Percentiles rank a stretch among this genome's conserved stretches.
Conservation (phyloP, 1,140 invertebrate species). For the Drosophila carrolli region DNA sequence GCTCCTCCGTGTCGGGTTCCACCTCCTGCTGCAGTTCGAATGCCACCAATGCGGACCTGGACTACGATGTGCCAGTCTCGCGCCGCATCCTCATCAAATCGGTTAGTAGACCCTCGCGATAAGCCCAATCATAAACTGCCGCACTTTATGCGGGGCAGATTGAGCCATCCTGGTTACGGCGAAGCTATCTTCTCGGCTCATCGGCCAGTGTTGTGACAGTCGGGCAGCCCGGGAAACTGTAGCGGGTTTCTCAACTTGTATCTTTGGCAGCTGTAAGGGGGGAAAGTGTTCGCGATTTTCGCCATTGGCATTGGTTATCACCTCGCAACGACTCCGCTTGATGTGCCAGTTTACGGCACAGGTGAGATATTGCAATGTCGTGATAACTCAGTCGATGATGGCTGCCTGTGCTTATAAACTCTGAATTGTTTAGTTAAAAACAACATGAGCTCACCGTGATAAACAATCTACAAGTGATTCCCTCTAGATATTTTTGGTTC, state of each 20-base stretch:
- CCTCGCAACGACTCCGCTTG: slow-evolving; percentile 53
- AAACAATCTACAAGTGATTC: slow-evolving; percentile 21
- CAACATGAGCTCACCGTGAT: slow-evolving; percentile 40
- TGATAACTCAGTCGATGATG: slow-evolving; percentile 48
- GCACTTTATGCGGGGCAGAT: slow-evolving; percentile 54
- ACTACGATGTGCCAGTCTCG: slow-evolving; percentile 79
- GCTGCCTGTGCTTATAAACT: slow-evolving; percentile 8
- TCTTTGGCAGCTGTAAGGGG: slow-evolving; percentile 38
- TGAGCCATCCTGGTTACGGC: slow-evolving; percentile 48
- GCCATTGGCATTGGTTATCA: slow-evolving; percentile 69
- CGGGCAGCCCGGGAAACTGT: slow-evolving; percentile 42
- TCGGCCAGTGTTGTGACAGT: slow-evolving; percentile 10
- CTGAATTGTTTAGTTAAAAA: slow-evolving; percentile 12
- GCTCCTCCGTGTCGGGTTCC: slow-evolving; percentile 55
- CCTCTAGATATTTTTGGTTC: slow-evolving; percentile 10
- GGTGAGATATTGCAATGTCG: slow-evolving; percentile 59
- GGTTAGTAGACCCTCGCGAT: slow-evolving; percentile 63
- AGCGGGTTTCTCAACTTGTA: slow-evolving; percentile 49
- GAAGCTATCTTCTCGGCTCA: slow-evolving; percentile 17
- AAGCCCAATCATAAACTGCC: slow-evolving; percentile 46
- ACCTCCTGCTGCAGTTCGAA: slow-evolving; percentile 73
- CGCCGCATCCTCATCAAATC: slow-evolving; percentile 76
- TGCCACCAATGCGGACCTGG: slow-evolving; percentile 68
- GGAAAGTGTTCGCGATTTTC: slow-evolving; percentile 65
- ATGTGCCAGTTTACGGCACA: slow-evolving; percentile 64